Evolutionary conservation across 2,888 invertebrate species (phyloP), one percentile per base, ranked within the genome.

Genomic region (Cheilosia soror): DNA sequence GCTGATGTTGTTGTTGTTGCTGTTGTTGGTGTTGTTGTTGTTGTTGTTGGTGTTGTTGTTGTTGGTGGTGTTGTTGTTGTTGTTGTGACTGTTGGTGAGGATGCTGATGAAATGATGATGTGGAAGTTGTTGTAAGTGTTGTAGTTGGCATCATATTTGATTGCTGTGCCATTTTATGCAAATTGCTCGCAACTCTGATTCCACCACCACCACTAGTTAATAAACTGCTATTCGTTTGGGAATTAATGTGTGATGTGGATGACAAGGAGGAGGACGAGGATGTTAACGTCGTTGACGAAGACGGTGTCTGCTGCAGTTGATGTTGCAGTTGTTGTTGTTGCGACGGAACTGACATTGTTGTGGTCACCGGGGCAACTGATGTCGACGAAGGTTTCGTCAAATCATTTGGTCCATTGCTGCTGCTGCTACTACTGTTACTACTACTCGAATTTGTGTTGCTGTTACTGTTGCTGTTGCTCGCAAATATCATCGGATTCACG

Each of bases 131-230:
- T 62, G 86, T 82, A n/a, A 66, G 87, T 77, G 83, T 78, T 65
- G 72, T 81, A 7, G 47, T 65, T 73, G 72, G 76, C 79, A 44
- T 88, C 89, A 87, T 58, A 89, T 75, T 80, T 88, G 90, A 53
- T 87, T 77, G 87, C 51, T 79, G 86, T 62, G 90, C 88, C 65
- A 89, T 85, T 88, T 91, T 91, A 60, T 91, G 91, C 88, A 91
- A 88, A 89, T 91, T 91, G 81, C 91, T 91, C 58, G 91, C 91
- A 83, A 91, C 90, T 68, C 91, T 89, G 73, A 91, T 91, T 87
- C 91, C 91, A 68, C 91, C 91, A 69, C 80, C 71, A 58, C 83
- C 79, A 72, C 82, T 78, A 58, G 84, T 85, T 7, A 87, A 78
- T 42, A 72, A 13, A 44, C 72, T 79, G 51, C 25, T 72, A 69